A percentile compares a stretch with the other conserved stretches of the same genome.
These are phyloP conservation scores for Aleiodes alternator DNA, from an alignment of 2,888 invertebrate species.

Conservation along the genomic window DNA sequence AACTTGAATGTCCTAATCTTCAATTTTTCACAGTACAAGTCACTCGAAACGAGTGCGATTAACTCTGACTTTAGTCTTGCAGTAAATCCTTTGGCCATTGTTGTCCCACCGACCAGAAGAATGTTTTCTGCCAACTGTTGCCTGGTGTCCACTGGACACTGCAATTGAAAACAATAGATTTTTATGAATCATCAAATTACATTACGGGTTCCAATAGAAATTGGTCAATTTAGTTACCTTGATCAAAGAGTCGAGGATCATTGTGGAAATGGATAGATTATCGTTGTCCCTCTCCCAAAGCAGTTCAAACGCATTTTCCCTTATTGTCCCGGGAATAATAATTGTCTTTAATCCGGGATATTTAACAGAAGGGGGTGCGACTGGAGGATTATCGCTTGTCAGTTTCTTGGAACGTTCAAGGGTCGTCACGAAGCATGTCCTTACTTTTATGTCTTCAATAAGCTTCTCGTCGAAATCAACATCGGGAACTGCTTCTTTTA, in stretches of 20 bases:
- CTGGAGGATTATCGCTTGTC: slow-evolving; percentile 74
- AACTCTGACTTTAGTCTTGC: slow-evolving; percentile 89
- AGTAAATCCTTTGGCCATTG: slow-evolving; percentile 89
- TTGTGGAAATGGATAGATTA: slow-evolving; percentile 87
- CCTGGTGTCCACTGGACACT: slow-evolving; percentile 91
- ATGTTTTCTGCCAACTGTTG: slow-evolving; percentile 88
- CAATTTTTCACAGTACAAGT: slow-evolving; percentile 80
- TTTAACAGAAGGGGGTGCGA: slow-evolving; percentile 80
- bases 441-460: slow-evolving; percentile 82
- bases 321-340: slow-evolving; percentile 81
- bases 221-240: slow-evolving; percentile 76
- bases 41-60: slow-evolving; percentile 79
- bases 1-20: slow-evolving; percentile 85
- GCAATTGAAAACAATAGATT: slow-evolving; percentile 53
- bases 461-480: slow-evolving; percentile 70
- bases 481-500: slow-evolving; percentile 59
- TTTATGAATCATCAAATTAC: neutral
- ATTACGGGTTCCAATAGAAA: neutral
- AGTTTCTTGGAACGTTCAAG: slow-evolving; percentile 81
- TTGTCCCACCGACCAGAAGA: slow-evolving; percentile 90
- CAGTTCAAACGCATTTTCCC: slow-evolving; percentile 90
- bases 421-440: slow-evolving; percentile 92
- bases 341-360: slow-evolving; percentile 83
- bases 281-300: slow-evolving; percentile 92
- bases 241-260: slow-evolving; percentile 88